Conservation (phyloP, 2,888 invertebrate species). For the Spicauda simplicius region DNA sequence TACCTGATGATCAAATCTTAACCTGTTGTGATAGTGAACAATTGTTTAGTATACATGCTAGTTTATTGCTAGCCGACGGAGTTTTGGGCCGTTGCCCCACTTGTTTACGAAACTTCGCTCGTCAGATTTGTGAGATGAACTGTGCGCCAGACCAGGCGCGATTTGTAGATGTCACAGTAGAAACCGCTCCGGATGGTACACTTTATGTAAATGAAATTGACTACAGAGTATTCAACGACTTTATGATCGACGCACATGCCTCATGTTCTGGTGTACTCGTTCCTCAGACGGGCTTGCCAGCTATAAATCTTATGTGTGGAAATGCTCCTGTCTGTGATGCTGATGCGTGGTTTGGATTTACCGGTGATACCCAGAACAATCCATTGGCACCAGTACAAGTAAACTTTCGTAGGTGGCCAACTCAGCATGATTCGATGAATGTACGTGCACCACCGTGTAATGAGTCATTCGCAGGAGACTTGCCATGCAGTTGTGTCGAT, state of each 20-base stretch:
- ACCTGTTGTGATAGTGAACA: constrained; percentile 87
- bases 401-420: constrained; percentile 77
- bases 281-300: constrained; percentile 90
- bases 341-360: constrained; percentile 87
- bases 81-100: constrained; percentile 92
- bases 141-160: constrained; percentile 90
- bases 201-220: constrained; percentile 77
- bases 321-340: constrained; percentile 87
- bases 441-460: constrained; percentile 82
- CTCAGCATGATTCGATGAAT: constrained; percentile 72
- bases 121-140: constrained; percentile 91
- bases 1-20: constrained; percentile 62
- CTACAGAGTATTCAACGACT: constrained; percentile 83
- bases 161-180: constrained; percentile 59
- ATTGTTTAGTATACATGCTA: constrained; percentile 76
- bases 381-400: constrained; percentile 87
- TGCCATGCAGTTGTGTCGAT: constrained; percentile 92
- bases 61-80: constrained; percentile 86
- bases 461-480: constrained; percentile 80
- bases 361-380: constrained; percentile 83
- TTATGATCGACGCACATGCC: constrained; percentile 87
- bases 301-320: constrained; percentile 92
- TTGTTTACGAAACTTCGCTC: constrained; percentile 90
- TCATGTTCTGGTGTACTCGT: constrained; percentile 92
- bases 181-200: constrained; percentile 46